These are phyloP conservation scores for Cryptocheilus praepositus DNA, from an alignment of 2,888 invertebrate species.

Conservation along the genomic window DNA sequence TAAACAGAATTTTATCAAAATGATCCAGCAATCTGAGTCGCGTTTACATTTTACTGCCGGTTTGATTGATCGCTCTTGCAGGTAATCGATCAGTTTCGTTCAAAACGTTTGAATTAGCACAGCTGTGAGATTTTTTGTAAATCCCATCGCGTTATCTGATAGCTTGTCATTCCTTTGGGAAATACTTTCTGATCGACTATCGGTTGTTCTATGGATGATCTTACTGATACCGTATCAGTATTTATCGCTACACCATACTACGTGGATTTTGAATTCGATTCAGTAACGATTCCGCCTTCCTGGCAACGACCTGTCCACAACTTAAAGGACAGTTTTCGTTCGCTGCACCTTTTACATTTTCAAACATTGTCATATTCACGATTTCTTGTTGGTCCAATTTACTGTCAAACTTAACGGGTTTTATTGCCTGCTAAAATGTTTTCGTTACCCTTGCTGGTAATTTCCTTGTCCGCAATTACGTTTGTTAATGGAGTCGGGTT, in stretches of 20 bases:
- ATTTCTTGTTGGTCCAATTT: not conserved
- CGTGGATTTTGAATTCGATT: not conserved
- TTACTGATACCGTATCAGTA: conserved; percentile 13
- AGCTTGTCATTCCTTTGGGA: not conserved
- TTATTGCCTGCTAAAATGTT: conserved; percentile 21
- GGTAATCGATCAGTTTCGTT: too few relatives aligned
- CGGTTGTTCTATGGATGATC: not conserved
- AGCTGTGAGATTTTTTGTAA: too few relatives aligned
- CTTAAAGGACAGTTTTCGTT: too few relatives aligned
- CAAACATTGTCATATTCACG: not conserved
- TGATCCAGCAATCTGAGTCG: not conserved
- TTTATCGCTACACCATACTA: not conserved
- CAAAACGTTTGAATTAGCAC: too few relatives aligned
- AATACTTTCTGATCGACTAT: not conserved
- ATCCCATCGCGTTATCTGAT: not conserved
- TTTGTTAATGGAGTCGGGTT: conserved; percentile 54
- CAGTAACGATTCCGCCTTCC: too few relatives aligned
- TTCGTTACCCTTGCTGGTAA: conserved; percentile 21
- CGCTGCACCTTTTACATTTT: too few relatives aligned
- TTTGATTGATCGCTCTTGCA: conserved; percentile 1
- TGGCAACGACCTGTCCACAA: too few relatives aligned
- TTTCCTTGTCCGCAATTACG: conserved; percentile 9
- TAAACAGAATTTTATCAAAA: too few relatives aligned
- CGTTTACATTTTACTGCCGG: conserved; percentile 14
- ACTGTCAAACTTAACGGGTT: not conserved